A percentile compares a stretch with the other conserved stretches of the same genome.
phyloP scores from a whole-genome alignment of 1,140 invertebrate genomes.

The Scaptomyza hsui region DNA sequence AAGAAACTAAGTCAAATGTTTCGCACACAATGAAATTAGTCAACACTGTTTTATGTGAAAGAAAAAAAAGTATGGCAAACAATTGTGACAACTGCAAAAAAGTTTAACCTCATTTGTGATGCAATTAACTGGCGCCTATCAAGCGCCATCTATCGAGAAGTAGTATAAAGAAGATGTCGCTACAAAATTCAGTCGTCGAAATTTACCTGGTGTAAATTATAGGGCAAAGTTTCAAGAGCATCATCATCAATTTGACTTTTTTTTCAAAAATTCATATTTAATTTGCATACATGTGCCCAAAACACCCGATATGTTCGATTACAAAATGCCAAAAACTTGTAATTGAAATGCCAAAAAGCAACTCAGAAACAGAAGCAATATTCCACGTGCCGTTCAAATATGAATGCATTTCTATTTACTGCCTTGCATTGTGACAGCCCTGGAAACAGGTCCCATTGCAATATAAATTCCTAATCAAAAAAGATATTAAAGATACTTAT shows the following conservation, averaged over 20 bases:
- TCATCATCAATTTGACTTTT: too few species aligned
- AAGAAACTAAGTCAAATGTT: background rate
- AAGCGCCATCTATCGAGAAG: too few species aligned
- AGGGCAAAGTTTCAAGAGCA: too few species aligned
- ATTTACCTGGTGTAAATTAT: too few species aligned
- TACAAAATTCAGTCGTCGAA: too few species aligned
- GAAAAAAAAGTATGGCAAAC: too few species aligned
- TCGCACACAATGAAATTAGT: background rate
- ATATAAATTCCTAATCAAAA: too few species aligned
- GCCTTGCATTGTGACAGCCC: background rate
- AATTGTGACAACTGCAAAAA: conserved; percentile 3
- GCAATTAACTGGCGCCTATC: too few species aligned
- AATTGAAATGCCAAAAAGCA: conserved; percentile 9
- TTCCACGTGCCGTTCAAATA: conserved; percentile 16
- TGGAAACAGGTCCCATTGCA: too few species aligned
- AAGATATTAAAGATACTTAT: too few species aligned
- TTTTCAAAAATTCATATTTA: too few species aligned
- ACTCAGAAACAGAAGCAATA: background rate
- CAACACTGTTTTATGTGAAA: background rate
- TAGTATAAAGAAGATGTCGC: too few species aligned
- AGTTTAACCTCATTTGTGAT: background rate
- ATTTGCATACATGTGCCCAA: background rate
- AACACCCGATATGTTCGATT: conserved; percentile 10
- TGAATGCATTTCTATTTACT: conserved; percentile 15
- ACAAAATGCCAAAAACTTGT: conserved; percentile 16